A percentile compares a stretch with the other conserved stretches of the same genome.
phyloP scores from a whole-genome alignment of 2,888 invertebrate genomes.

The Pachymerium ferrugineum region DNA sequence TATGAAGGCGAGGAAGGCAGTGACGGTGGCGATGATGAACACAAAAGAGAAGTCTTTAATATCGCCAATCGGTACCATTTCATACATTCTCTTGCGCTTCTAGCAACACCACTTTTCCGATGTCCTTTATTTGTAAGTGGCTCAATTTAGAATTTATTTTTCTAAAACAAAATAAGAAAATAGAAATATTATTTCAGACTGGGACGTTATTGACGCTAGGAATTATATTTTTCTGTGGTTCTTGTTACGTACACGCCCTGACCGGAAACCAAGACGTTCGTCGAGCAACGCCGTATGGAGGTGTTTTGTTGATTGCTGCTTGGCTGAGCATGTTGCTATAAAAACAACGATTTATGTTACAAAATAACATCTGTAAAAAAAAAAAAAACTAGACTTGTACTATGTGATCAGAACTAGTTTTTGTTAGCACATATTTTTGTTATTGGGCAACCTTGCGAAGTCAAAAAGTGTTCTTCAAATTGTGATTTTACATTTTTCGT shows the following conservation, averaged over 20 bases:
- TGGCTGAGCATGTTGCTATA: slow-evolving; percentile 77
- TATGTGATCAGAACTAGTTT: too few species aligned
- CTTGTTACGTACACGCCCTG: slow-evolving; percentile 83
- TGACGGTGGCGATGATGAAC: neutral
- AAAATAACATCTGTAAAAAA: too few species aligned
- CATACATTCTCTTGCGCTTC: slow-evolving; percentile 74
- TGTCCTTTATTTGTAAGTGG: slow-evolving; percentile 68
- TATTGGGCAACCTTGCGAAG: too few species aligned
- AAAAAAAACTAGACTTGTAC: too few species aligned
- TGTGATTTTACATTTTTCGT: too few species aligned
- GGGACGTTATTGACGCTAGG: slow-evolving; percentile 72
- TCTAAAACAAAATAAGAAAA: neutral
- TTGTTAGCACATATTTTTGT: too few species aligned
- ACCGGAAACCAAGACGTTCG: slow-evolving; percentile 69
- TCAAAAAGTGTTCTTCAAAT: too few species aligned
- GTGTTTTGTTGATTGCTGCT: slow-evolving; percentile 77
- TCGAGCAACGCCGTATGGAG: slow-evolving; percentile 77
- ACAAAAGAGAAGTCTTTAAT: slow-evolving; percentile 56
- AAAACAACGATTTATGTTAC: too few species aligned
- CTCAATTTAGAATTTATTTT: slow-evolving; percentile 11
- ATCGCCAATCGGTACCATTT: slow-evolving; percentile 79
- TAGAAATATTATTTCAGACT: slow-evolving; percentile 59
- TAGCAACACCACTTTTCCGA: slow-evolving; percentile 72
- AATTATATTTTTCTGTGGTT: slow-evolving; percentile 76
- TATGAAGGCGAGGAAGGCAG: neutral